Conservation (phyloP, 2,888 invertebrate genomes). For the Cheilosia vulpina region DNA sequence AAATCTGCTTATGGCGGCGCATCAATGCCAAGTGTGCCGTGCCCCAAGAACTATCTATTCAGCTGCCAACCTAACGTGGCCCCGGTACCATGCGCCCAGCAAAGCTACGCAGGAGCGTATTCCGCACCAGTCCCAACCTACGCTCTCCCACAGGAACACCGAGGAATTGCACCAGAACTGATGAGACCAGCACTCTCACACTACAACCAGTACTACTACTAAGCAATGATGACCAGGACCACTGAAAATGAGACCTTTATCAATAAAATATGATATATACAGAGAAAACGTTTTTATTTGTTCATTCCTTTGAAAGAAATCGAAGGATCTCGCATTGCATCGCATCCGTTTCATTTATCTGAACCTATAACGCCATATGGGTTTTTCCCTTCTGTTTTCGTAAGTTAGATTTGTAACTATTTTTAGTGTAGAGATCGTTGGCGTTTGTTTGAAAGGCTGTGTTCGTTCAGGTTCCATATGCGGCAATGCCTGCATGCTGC, state of each 20-base stretch:
- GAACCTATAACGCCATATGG: background rate
- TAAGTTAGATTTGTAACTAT: slow-evolving; percentile 21
- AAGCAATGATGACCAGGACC: slow-evolving; percentile 22
- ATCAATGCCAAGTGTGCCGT: slow-evolving; percentile 74
- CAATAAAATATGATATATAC: background rate
- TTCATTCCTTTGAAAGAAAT: background rate
- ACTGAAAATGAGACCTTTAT: background rate
- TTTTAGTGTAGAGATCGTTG: slow-evolving; percentile 37
- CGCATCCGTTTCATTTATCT: background rate
- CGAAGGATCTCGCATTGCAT: slow-evolving; percentile 21
- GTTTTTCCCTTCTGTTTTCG: slow-evolving; percentile 14
- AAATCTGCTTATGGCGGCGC: slow-evolving; percentile 79
- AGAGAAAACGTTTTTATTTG: background rate
- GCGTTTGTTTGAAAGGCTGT: slow-evolving; percentile 17
- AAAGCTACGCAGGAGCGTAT: slow-evolving; percentile 78
- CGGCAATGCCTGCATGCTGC: slow-evolving; percentile 11
- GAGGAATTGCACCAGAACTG: slow-evolving; percentile 76
- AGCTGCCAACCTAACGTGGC: slow-evolving; percentile 80
- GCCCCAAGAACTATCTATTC: slow-evolving; percentile 80
- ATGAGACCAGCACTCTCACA: slow-evolving; percentile 67
- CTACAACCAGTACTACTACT: slow-evolving; percentile 74
- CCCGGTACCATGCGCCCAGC: slow-evolving; percentile 78
- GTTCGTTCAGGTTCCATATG: background rate
- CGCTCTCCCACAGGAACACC: slow-evolving; percentile 77
- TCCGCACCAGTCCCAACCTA: slow-evolving; percentile 79